Evolutionary conservation across 2,888 invertebrate genomes (phyloP).

Genomic region (Nymphalis polychloros): DNA sequence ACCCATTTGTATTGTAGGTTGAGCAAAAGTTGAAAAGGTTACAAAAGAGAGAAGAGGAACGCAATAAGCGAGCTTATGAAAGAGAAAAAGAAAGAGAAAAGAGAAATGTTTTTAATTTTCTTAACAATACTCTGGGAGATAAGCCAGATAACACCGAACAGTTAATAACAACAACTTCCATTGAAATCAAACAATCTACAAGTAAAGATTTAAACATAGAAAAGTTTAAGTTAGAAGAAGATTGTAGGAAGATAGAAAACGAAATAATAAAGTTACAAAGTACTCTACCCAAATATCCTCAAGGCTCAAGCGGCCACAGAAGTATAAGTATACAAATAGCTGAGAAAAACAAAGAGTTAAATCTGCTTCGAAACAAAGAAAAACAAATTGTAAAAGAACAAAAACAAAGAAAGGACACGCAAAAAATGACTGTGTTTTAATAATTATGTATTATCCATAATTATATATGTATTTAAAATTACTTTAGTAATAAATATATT

Average conservation of each 20-base stretch:
- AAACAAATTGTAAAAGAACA: slow-evolving; percentile 86
- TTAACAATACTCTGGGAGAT: slow-evolving; percentile 84
- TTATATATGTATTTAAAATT: slow-evolving; percentile 2
- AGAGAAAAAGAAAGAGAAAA: slow-evolving; percentile 82
- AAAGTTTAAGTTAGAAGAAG: slow-evolving; percentile 87
- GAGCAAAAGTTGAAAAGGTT: slow-evolving; percentile 85
- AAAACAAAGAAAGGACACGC: slow-evolving; percentile 85
- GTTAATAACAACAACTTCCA: slow-evolving; percentile 38
- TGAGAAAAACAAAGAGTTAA: slow-evolving; percentile 83
- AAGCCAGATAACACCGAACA: slow-evolving; percentile 47
- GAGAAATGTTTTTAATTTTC: slow-evolving; percentile 88
- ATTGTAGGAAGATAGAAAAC: slow-evolving; percentile 84
- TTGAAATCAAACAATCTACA: slow-evolving; percentile 78
- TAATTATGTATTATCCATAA: not conserved
- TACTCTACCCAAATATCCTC: slow-evolving; percentile 83
- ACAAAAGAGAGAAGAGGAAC: slow-evolving; percentile 84
- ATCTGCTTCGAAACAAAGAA: slow-evolving; percentile 82
- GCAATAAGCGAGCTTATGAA: slow-evolving; percentile 84
- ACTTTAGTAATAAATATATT: slow-evolving; percentile 18
- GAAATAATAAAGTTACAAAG: slow-evolving; percentile 85
- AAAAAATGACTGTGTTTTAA: slow-evolving; percentile 89
- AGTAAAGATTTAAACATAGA: slow-evolving; percentile 87
- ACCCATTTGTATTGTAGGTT: slow-evolving; percentile 55
- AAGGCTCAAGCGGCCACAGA: slow-evolving; percentile 83
- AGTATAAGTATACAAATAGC: slow-evolving; percentile 83